Evolutionary conservation across 1,140 invertebrate species (phyloP), one percentile per base, ranked within the genome.

Genomic region (Drosophila sp.): DNA sequence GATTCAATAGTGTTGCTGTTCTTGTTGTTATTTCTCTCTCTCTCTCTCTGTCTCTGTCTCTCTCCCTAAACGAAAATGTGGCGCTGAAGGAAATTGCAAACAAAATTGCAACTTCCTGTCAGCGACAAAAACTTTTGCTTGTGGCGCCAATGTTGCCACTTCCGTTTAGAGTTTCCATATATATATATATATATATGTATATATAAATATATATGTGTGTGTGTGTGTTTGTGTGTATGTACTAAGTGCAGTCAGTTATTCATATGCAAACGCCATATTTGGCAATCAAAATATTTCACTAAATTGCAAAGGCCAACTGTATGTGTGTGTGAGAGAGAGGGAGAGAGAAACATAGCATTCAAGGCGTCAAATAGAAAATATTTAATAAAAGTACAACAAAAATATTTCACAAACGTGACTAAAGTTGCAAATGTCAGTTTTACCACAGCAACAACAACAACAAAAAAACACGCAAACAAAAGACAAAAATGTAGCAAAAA

Each of bases 81-180:
- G 32, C 82, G 69, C 73, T 80, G 80, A 90, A 89, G 84, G 84
- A 89, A 89, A 89, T 89, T 89, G 85, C 84, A 89, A 89, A 89
- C 84, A 89, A 90, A 89, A 89, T 89, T 89, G 84, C 84, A 89
- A 89, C 84, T 89, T 89, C 84, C 84, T 89, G 84, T 85, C 84
- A 90, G 80, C 84, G 84, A 90, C 84, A 90, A 87, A 87, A 87
- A 87, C 83, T 87, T 87, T 87, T 89, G 83, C 83, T 78, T 86
- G 71, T 82, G 84, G 83, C 83, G 80, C 83, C 83, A 83, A 87
- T 89, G 83, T 89, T 87, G 83, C 83, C 83, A 87, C 83, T 87
- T 87, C 83, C 84, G 83, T 67, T 89, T 83, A 87, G 72, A 89
- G 54, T 70, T 57, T 40, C 25, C 62, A 62, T 44, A 63, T 56